A percentile compares a stretch with the other conserved stretches of the same genome.
phyloP scores from a whole-genome alignment of 2,888 invertebrate species.

The Boloria selene region DNA sequence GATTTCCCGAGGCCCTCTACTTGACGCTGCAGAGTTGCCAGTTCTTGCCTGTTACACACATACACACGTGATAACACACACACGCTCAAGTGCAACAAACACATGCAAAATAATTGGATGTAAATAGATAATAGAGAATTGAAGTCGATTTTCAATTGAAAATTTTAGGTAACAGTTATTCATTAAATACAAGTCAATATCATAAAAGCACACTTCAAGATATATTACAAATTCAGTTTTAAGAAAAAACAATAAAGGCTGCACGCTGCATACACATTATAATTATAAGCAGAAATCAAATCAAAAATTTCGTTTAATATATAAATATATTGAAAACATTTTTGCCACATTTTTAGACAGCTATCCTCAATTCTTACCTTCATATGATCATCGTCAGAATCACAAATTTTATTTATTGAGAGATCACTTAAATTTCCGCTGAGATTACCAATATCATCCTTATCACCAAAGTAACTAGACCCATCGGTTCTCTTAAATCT shows the following conservation, averaged over 20 bases:
- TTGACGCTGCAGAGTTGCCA: slow-evolving; percentile 91
- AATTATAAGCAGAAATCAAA: not conserved
- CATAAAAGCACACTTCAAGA: too few species aligned
- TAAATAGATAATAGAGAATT: not conserved
- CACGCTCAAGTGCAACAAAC: slow-evolving; percentile 56
- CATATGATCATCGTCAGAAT: slow-evolving; percentile 69
- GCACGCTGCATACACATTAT: too few species aligned
- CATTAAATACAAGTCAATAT: too few species aligned
- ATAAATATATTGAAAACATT: slow-evolving; percentile 1
- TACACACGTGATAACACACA: slow-evolving; percentile 79
- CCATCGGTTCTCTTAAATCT: slow-evolving; percentile 55
- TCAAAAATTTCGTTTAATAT: not conserved
- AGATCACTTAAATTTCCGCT: slow-evolving; percentile 67
- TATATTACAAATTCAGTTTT: too few species aligned
- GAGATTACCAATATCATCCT: slow-evolving; percentile 60
- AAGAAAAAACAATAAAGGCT: too few species aligned
- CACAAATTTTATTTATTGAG: slow-evolving; percentile 67
- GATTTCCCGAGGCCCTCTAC: slow-evolving; percentile 85
- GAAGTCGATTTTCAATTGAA: not conserved
- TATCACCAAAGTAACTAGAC: slow-evolving; percentile 48
- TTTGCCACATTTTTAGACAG: not conserved
- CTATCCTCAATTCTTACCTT: slow-evolving; percentile 59
- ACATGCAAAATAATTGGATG: slow-evolving; percentile 35
- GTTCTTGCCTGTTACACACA: slow-evolving; percentile 84
- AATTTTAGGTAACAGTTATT: not conserved